phyloP scores from a whole-genome alignment of 2,888 invertebrate species.

The Caenorhabditis auriculariae region DNA sequence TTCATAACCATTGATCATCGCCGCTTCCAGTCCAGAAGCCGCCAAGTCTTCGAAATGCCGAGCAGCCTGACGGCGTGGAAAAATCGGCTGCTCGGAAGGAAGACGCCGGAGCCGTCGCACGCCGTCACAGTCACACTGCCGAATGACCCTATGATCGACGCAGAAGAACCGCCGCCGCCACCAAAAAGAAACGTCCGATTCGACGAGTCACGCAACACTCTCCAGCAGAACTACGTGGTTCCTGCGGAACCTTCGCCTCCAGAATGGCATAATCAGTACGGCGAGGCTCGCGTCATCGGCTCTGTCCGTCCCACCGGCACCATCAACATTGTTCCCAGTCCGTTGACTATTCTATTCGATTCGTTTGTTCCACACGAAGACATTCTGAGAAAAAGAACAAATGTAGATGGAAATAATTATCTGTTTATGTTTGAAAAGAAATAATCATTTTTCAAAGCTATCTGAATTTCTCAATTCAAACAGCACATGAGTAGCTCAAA shows the following conservation, averaged over 20 bases:
- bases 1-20: too few relatives aligned
- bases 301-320: conserved; percentile 14
- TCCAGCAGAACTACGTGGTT: neutral
- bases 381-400: too few relatives aligned
- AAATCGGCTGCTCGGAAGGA: conserved; percentile 33
- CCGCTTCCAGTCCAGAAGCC: too few relatives aligned
- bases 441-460: too few relatives aligned
- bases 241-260: conserved; percentile 7
- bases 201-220: conserved; percentile 11
- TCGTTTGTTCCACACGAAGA: too few relatives aligned
- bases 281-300: conserved; percentile 27
- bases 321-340: too few relatives aligned
- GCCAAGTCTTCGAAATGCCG: too few relatives aligned
- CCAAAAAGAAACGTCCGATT: conserved; percentile 8
- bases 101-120: conserved; percentile 44
- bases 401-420: too few relatives aligned
- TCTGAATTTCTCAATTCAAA: too few relatives aligned
- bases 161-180: conserved; percentile 1
- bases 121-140: conserved; percentile 31
- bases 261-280: conserved; percentile 12
- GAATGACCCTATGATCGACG: conserved; percentile 13
- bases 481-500: too few relatives aligned
- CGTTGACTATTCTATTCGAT: too few relatives aligned
- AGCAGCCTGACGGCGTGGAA: conserved; percentile 38
- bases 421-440: too few relatives aligned